phyloP scores from a whole-genome alignment of 2,888 invertebrate species.

The Morpho achilles region DNA sequence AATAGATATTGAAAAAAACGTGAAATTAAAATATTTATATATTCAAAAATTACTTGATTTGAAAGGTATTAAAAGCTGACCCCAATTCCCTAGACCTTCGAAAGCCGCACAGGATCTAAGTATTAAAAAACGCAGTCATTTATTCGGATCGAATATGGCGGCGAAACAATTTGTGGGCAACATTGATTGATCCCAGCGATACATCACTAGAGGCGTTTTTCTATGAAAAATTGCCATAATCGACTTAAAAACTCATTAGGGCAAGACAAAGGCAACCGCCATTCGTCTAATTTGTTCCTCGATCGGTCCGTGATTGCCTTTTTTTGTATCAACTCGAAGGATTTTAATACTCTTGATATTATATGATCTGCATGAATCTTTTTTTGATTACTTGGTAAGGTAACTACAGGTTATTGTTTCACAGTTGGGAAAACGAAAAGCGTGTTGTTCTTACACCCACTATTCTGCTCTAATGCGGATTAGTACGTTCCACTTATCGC shows the following conservation, averaged over 20 bases:
- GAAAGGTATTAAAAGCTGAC: too few species aligned
- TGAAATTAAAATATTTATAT: too few species aligned
- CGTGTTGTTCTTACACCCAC: too few species aligned
- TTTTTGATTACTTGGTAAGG: too few species aligned
- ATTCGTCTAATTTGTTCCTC: slow-evolving; percentile 74
- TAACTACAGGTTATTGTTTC: too few species aligned
- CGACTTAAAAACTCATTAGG: slow-evolving; percentile 80
- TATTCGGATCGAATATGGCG: slow-evolving; percentile 50
- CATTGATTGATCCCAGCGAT: slow-evolving; percentile 77
- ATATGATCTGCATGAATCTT: slow-evolving; percentile 1
- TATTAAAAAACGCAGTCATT: slow-evolving; percentile 24
- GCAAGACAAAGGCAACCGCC: slow-evolving; percentile 76
- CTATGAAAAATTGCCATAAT: slow-evolving; percentile 79
- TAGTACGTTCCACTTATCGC: too few species aligned
- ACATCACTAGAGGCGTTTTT: slow-evolving; percentile 78
- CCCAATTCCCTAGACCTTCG: too few species aligned
- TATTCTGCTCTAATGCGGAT: too few species aligned
- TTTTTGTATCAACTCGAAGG: slow-evolving; percentile 51
- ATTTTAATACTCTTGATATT: slow-evolving; percentile 33
- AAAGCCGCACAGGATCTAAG: too few species aligned
- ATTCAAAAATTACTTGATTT: too few species aligned
- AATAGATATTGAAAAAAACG: too few species aligned
- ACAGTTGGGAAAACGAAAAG: too few species aligned
- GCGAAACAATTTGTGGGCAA: slow-evolving; percentile 65
- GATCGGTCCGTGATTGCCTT: slow-evolving; percentile 70